phyloP scores from a whole-genome alignment of 2,888 invertebrate species.

The Panzeria rudis region DNA sequence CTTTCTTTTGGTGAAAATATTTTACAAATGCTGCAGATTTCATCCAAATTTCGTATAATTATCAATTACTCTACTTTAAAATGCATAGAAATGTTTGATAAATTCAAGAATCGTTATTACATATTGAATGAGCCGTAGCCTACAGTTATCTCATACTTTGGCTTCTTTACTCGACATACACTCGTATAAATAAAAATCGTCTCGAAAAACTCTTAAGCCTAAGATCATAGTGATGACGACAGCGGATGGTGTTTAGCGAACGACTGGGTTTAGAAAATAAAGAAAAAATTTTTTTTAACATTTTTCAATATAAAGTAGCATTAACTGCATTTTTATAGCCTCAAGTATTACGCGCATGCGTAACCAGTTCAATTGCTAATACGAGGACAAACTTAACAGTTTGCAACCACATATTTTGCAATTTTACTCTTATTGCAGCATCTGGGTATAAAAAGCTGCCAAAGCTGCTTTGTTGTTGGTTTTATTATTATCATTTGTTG shows the following conservation, averaged over 20 bases:
- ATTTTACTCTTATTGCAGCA: constrained; percentile 35
- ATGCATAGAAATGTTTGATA: constrained; percentile 36
- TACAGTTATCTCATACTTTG: constrained; percentile 34
- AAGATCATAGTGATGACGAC: constrained; percentile 26
- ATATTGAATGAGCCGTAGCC: constrained; percentile 60
- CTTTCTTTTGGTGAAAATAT: too few relatives aligned
- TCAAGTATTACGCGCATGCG: constrained; percentile 74
- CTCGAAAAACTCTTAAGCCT: constrained; percentile 13
- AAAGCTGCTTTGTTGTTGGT: constrained; percentile 25
- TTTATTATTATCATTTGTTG: constrained; percentile 41
- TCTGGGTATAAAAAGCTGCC: constrained; percentile 40
- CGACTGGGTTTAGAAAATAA: constrained; percentile 23
- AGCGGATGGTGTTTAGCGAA: constrained; percentile 35
- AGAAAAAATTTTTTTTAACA: constrained; percentile 46
- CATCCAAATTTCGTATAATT: background rate
- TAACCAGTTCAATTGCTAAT: constrained; percentile 74
- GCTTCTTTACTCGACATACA: constrained; percentile 13
- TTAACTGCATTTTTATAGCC: constrained; percentile 72
- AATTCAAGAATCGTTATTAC: constrained; percentile 60
- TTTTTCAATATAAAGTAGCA: constrained; percentile 71
- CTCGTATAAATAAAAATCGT: constrained; percentile 13
- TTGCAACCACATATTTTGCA: constrained; percentile 27
- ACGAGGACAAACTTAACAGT: constrained; percentile 64
- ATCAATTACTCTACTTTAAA: constrained; percentile 25
- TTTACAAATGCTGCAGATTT: too few relatives aligned